These are phyloP conservation scores for Armadillidium nasatum DNA, from an alignment of 1,140 invertebrate genomes.

Conservation along the genomic window DNA sequence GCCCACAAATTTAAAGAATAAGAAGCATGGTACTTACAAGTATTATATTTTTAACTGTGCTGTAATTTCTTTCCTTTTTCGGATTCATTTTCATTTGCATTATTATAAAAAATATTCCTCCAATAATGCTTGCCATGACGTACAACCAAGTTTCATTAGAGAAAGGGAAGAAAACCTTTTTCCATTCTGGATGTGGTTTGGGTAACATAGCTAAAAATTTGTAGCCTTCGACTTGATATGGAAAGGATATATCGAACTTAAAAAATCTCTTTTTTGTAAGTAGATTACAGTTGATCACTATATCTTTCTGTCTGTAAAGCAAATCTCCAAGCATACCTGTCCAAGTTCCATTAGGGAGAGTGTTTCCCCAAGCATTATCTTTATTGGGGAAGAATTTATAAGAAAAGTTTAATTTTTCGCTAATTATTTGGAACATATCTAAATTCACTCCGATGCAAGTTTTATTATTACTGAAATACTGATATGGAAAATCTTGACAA, in stretches of 20 bases:
- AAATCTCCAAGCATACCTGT: conserved; percentile 18
- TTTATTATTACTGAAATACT: not conserved
- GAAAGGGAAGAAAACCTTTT: not conserved
- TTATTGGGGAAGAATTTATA: not conserved
- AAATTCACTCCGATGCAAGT: not conserved
- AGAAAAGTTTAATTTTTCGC: not conserved
- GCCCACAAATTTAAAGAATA: too few relatives aligned
- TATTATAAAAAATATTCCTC: too few relatives aligned
- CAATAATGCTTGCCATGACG: too few relatives aligned
- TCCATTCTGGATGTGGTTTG: not conserved
- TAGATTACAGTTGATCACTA: not conserved
- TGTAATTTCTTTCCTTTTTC: too few relatives aligned
- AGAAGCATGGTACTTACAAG: too few relatives aligned
- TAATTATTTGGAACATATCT: not conserved
- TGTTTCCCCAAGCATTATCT: not conserved
- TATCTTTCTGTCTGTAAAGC: conserved; percentile 3
- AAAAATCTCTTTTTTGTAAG: not conserved
- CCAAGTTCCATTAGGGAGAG: conserved; percentile 3
- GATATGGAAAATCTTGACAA: conserved; percentile 12
- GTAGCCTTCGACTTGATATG: not conserved
- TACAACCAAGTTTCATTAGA: not conserved
- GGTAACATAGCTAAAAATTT: conserved; percentile 1
- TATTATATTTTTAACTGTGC: too few relatives aligned
- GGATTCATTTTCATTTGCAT: too few relatives aligned
- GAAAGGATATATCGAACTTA: not conserved